Conservation (phyloP, 1,140 invertebrate genomes). For the Drosophila punjabiensis region DNA sequence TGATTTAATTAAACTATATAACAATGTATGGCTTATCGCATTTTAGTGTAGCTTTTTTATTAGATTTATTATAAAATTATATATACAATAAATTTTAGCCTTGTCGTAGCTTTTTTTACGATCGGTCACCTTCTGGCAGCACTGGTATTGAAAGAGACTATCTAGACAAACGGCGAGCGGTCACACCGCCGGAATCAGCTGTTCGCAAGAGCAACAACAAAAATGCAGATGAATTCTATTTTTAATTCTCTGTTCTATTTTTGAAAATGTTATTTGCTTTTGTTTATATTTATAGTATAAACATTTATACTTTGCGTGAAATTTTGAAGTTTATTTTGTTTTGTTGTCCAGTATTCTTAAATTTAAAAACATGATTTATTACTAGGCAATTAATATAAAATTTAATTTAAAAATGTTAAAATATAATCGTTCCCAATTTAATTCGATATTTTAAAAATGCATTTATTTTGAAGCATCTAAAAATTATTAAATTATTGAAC, state of each 20-base stretch:
- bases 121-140: not conserved
- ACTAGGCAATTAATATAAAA: no score
- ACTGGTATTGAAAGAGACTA: conserved; percentile 5
- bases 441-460: no score
- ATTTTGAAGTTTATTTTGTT: not conserved
- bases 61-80: no score
- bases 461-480: no score
- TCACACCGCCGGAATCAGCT: conserved; percentile 21
- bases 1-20: no score
- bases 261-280: conserved; percentile 1
- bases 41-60: no score
- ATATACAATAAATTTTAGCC: no score
- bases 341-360: not conserved
- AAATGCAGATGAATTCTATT: conserved; percentile 7
- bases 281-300: conserved; percentile 1
- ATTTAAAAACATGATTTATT: not conserved
- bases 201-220: conserved; percentile 5
- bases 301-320: not conserved
- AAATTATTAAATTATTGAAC: not conserved
- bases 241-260: conserved; percentile 15
- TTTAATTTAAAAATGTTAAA: no score
- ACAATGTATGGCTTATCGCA: no score
- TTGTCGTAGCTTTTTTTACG: not conserved
- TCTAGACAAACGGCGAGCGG: not conserved
- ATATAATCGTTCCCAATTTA: no score